phyloP scores from a whole-genome alignment of 2,888 invertebrate genomes.

The Platypus cylindrus region DNA sequence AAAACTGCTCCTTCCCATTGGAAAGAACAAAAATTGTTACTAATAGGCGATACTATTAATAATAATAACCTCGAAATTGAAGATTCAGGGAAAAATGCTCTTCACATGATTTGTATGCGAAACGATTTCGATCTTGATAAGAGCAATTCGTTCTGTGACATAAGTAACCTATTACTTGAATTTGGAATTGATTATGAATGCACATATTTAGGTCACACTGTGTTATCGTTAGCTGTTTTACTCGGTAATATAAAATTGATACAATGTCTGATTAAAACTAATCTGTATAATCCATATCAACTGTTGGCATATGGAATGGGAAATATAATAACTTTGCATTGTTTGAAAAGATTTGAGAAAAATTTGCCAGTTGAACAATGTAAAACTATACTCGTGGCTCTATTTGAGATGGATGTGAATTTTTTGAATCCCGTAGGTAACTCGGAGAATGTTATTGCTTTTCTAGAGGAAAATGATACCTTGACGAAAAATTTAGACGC shows the following conservation, averaged over 20 bases:
- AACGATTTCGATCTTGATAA: slow-evolving; percentile 25
- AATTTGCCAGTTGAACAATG: slow-evolving; percentile 19
- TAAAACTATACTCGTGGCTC: slow-evolving; percentile 20
- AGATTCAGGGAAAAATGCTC: slow-evolving; percentile 28
- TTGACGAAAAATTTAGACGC: slow-evolving; percentile 2
- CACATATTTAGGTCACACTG: slow-evolving; percentile 29
- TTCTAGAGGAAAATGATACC: slow-evolving; percentile 18
- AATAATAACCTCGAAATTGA: slow-evolving; percentile 9
- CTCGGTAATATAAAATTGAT: slow-evolving; percentile 26
- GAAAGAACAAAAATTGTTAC: slow-evolving; percentile 19
- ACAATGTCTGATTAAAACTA: slow-evolving; percentile 20
- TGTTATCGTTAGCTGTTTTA: slow-evolving; percentile 29
- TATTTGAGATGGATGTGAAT: slow-evolving; percentile 24
- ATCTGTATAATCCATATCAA: slow-evolving; percentile 24
- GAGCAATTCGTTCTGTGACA: slow-evolving; percentile 17
- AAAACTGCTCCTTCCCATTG: slow-evolving; percentile 25
- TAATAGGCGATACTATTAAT: slow-evolving; percentile 17
- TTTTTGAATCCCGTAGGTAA: slow-evolving; percentile 24
- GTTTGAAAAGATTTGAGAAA: slow-evolving; percentile 25
- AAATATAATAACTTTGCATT: slow-evolving; percentile 26
- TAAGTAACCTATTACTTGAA: slow-evolving; percentile 20
- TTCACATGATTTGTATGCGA: slow-evolving; percentile 31
- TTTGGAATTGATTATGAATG: slow-evolving; percentile 18
- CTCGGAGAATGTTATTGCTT: slow-evolving; percentile 26
- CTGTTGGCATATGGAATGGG: slow-evolving; percentile 27